These are phyloP conservation scores for Microcebus tavaratra DNA, from an alignment of 2,113 vertebrate genomes.

Conservation along the genomic window DNA sequence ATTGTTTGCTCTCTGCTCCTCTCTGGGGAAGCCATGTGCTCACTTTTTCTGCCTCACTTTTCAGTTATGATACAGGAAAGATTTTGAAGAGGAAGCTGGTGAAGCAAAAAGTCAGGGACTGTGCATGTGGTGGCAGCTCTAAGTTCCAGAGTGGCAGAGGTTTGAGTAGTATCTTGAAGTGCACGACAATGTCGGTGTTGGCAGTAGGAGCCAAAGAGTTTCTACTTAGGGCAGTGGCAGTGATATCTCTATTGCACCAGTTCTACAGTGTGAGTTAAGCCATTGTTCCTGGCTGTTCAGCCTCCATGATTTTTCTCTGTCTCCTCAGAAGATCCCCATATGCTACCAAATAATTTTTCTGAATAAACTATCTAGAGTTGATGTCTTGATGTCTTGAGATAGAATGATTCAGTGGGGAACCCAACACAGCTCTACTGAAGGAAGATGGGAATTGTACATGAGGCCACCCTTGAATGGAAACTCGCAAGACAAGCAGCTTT, in stretches of 20 bases:
- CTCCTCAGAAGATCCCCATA: not conserved
- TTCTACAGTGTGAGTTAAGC: not conserved
- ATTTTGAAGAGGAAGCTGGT: not conserved
- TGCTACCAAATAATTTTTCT: not conserved
- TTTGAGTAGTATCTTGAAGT: rapidly evolving
- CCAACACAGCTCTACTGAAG: not conserved
- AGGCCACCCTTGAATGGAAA: not conserved
- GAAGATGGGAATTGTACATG: not conserved
- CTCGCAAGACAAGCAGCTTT: not conserved
- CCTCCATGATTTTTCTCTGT: not conserved
- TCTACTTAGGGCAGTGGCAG: not conserved
- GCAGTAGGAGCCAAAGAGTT: not conserved
- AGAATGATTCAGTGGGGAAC: not conserved
- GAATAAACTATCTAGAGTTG: not conserved
- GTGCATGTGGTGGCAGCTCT: not conserved
- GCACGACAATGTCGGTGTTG: rapidly evolving
- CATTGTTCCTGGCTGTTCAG: not conserved
- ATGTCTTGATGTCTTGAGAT: not conserved
- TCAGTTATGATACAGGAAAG: not conserved
- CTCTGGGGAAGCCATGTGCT: not conserved
- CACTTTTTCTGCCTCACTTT: not conserved
- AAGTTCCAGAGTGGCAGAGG: not conserved
- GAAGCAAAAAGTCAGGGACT: not conserved
- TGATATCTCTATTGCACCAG: not conserved
- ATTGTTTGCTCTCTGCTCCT: not conserved